These are phyloP conservation scores for Barbus barbus DNA, from an alignment of 2,113 vertebrate species.

Conservation along the genomic window DNA sequence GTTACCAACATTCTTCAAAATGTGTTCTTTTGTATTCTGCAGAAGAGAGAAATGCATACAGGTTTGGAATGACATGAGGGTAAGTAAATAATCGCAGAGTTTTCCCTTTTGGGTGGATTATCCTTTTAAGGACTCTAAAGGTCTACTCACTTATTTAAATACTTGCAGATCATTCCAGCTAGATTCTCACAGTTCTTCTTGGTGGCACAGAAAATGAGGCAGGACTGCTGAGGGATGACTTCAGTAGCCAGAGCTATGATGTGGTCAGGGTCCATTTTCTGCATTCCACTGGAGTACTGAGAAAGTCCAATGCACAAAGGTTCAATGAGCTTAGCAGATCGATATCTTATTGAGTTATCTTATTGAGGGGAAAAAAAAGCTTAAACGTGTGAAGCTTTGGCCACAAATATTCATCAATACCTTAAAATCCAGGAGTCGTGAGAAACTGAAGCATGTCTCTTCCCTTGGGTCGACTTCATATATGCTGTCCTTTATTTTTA, in stretches of 20 bases:
- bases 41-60: too few relatives aligned
- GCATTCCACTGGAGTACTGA: slow-evolving; percentile 84
- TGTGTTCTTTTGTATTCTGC: too few relatives aligned
- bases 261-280: slow-evolving; percentile 91
- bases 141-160: slow-evolving; percentile 84
- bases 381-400: background rate
- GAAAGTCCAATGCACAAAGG: slow-evolving; percentile 22
- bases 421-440: slow-evolving; percentile 83
- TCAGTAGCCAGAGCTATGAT: slow-evolving; percentile 92
- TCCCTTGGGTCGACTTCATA: slow-evolving; percentile 83
- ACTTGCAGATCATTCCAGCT: slow-evolving; percentile 92
- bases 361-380: background rate
- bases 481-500: slow-evolving; percentile 87
- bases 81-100: too few relatives aligned
- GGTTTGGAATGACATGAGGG: background rate
- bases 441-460: slow-evolving; percentile 82
- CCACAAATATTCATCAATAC: slow-evolving; percentile 65
- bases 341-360: background rate
- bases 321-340: background rate
- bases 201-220: slow-evolving; percentile 93
- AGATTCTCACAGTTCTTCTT: slow-evolving; percentile 99
- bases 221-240: slow-evolving; percentile 91
- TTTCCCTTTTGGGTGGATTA: background rate
- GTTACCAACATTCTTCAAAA: too few relatives aligned
- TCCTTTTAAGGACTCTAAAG: background rate